Conservation (phyloP, 2,113 vertebrate genomes). For the Oreochromis aureus region DNA sequence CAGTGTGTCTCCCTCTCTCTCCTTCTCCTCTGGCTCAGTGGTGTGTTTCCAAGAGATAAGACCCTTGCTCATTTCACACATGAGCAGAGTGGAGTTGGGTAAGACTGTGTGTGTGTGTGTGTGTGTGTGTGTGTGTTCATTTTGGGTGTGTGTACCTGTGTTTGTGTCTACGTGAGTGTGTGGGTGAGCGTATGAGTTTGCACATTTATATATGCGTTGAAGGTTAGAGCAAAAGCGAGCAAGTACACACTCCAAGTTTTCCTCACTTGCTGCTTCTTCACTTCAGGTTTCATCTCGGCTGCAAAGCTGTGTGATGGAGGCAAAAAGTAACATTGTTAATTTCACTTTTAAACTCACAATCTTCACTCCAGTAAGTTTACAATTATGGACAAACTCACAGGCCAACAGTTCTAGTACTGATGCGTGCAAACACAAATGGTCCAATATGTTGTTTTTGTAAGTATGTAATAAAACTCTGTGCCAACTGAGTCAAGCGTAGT, state of each 20-base stretch:
- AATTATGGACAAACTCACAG: neutral
- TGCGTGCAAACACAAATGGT: neutral
- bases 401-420: neutral
- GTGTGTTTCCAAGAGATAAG: slow-evolving; percentile 80
- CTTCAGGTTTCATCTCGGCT: slow-evolving; percentile 5
- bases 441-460: neutral
- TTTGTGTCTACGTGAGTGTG: neutral
- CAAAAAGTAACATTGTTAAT: neutral
- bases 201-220: slow-evolving; percentile 24
- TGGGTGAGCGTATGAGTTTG: neutral
- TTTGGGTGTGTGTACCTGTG: neutral
- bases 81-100: slow-evolving; percentile 69
- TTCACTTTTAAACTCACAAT: neutral
- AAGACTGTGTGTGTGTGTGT: slow-evolving; percentile 2
- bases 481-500: neutral
- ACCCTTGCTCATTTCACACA: slow-evolving; percentile 79
- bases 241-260: slow-evolving; percentile 35
- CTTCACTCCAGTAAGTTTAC: neutral
- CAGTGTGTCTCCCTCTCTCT: slow-evolving; percentile 59
- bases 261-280: slow-evolving; percentile 35
- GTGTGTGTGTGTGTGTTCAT: neutral
- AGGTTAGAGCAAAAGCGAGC: slow-evolving; percentile 34
- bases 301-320: neutral
- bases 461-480: neutral
- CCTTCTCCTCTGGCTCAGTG: slow-evolving; percentile 76